phyloP scores from a whole-genome alignment of 1,140 invertebrate genomes.

The Lordiphosa stackelbergi region DNA sequence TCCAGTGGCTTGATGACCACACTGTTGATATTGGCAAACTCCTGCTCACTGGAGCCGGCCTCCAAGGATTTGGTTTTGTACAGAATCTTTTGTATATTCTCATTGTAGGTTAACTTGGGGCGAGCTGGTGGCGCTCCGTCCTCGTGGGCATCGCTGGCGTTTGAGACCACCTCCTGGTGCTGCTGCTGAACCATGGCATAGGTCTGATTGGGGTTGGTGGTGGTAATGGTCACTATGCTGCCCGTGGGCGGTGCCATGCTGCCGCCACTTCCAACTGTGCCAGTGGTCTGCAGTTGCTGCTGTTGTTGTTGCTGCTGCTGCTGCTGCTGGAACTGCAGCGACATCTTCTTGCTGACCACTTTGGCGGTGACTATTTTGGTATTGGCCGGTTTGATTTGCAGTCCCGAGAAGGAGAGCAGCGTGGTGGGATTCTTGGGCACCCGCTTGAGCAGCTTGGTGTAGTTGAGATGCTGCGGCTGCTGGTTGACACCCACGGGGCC shows the following conservation, averaged over 20 bases:
- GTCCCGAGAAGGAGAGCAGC: conserved; percentile 62
- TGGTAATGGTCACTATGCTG: conserved; percentile 71
- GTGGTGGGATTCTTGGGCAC: conserved; percentile 65
- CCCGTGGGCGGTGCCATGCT: conserved; percentile 64
- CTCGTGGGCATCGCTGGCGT: no score
- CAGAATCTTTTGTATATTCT: conserved; percentile 57
- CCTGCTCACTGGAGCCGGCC: conserved; percentile 15
- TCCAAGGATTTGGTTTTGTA: conserved; percentile 55
- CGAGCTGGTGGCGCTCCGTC: no score
- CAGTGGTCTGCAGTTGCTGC: conserved; percentile 30
- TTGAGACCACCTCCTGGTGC: no score
- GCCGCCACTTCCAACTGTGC: conserved; percentile 15
- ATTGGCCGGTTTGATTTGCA: conserved; percentile 68
- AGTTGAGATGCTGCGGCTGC: conserved; percentile 40
- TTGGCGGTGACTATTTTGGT: conserved; percentile 70
- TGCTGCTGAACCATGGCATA: conserved; percentile 45
- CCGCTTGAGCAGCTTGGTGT: conserved; percentile 59
- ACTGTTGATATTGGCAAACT: conserved; percentile 55
- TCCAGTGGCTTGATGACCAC: conserved; percentile 59
- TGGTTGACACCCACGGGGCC: conserved; percentile 9
- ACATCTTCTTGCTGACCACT: conserved; percentile 66
- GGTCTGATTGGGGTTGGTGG: conserved; percentile 76
- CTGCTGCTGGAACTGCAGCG: conserved; percentile 47
- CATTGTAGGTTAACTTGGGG: conserved; percentile 36
- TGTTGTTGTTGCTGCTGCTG: conserved; percentile 76